Base-by-base conservation (phyloP, 2,888 invertebrate genomes). In the Apodemia zela region DNA sequence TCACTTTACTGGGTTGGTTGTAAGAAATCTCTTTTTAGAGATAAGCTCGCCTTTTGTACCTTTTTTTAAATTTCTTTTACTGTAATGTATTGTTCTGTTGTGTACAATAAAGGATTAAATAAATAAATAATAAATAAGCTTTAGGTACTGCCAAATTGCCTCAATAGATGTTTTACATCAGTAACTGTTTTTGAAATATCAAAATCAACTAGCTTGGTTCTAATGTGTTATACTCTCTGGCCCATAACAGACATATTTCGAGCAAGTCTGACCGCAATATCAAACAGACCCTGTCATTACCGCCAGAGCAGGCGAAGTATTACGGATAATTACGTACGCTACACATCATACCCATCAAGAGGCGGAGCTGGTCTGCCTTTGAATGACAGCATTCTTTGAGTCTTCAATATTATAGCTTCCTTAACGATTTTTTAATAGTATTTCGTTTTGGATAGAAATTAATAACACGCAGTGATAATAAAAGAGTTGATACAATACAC, bases 231-330 rank as follows among this genome's bases (percentile, higher is more conserved):
- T 75, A 72, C 71, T 79, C 75, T 77, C 68, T 75, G 74, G 59
- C 62, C 29, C 45, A 47, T 17, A 47, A 47, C 35, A 59, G 29
- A 38, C 38, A 59, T 35, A 59, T 59, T 58, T 66, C 67, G 67
- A 66, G 66, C 66, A 69, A 66, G 65, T 73, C 72, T 73, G 75
- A 78, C 75, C 74, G 81, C 79, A 78, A 75, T 78, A 76, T 82
- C 80, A 80, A 77, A 78, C 72, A 70, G 73, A 85, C 78, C 84
- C 87, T 80, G 79, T 85, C 77, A 88, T 89, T 89, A 88, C 75
- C 70, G 65, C 67, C 73, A 68, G 66, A 74, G 72, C 54, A 76
- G 76, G 72, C 76, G 74, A 77, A 66, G 62, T 54, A 51, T 65
- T 63, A 62, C 62, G 51, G 59, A 66, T 69, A 72, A 72, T 72